A percentile compares a stretch with the other conserved stretches of the same genome.
Conservation (phyloP, 2,888 invertebrate genomes). For the Ashinkailepas kermadecensis region DNA sequence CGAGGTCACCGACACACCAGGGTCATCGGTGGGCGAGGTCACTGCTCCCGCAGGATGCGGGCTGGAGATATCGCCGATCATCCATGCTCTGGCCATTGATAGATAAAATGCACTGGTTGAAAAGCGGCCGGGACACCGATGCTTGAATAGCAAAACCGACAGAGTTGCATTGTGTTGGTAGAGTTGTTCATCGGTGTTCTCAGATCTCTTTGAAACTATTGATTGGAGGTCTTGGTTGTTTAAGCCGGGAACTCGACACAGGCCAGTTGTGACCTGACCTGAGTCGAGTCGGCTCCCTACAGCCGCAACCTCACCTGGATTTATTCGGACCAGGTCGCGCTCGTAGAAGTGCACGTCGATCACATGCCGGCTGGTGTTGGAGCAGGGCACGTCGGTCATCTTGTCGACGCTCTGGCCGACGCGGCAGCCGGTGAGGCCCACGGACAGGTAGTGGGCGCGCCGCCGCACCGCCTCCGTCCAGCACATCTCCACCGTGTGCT, state of each 20-base stretch:
- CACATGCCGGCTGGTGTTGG: slow-evolving; percentile 1
- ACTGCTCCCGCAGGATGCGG: too few species aligned
- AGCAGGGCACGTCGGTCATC: background rate
- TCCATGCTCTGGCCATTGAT: too few species aligned
- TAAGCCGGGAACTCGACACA: background rate
- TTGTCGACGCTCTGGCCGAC: background rate
- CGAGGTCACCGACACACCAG: too few species aligned
- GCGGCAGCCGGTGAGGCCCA: background rate
- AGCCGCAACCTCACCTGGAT: background rate
- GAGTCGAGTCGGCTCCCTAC: background rate
- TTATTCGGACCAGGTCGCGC: background rate
- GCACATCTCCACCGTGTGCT: slow-evolving; percentile 12
- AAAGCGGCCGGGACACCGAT: too few species aligned
- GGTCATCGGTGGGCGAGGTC: too few species aligned
- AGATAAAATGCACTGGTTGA: too few species aligned
- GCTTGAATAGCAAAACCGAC: too few species aligned
- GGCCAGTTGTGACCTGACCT: background rate
- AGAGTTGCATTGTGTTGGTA: too few species aligned
- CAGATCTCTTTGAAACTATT: too few species aligned
- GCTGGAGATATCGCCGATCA: too few species aligned
- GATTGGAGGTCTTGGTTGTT: too few species aligned
- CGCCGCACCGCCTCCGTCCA: background rate
- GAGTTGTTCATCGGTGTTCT: too few species aligned
- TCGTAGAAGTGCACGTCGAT: slow-evolving; percentile 1
- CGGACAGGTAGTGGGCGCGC: background rate